phyloP scores from a whole-genome alignment of 2,113 vertebrate species.

The Apteryx mantelli region DNA sequence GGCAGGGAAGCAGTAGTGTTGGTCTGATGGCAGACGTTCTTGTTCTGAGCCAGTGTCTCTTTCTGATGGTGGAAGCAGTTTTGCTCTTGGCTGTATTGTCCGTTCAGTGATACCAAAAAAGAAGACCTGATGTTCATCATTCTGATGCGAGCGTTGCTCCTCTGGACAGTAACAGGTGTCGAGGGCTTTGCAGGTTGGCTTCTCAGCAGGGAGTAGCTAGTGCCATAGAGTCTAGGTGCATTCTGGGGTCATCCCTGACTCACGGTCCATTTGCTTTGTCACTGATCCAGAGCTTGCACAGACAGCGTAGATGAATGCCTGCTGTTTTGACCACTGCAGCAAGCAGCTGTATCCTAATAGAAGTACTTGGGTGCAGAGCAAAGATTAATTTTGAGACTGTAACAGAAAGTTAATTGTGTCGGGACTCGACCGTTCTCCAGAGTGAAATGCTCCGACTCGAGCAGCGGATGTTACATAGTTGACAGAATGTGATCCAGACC shows the following conservation, averaged over 20 bases:
- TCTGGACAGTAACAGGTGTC: not conserved
- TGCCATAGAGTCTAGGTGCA: not conserved
- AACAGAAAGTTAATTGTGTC: not conserved
- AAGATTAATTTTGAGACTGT: not conserved
- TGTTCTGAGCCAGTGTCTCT: not conserved
- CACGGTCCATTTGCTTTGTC: not conserved
- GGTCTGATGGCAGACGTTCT: not conserved
- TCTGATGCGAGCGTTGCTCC: not conserved
- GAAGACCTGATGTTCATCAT: not conserved
- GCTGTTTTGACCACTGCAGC: not conserved
- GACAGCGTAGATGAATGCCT: not conserved
- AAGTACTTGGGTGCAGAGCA: not conserved
- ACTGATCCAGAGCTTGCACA: not conserved
- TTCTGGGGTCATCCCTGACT: not conserved
- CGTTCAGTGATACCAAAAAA: too few species aligned
- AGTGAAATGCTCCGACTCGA: not conserved
- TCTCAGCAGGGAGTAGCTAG: not conserved
- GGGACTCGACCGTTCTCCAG: too few species aligned
- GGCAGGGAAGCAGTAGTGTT: not conserved
- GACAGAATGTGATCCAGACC: not conserved
- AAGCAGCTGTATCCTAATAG: too few species aligned
- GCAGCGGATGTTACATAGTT: too few species aligned
- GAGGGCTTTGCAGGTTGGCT: not conserved
- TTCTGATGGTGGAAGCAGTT: not conserved
- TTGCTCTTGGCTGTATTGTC: not conserved